Evolutionary conservation across 2,888 invertebrate genomes (phyloP).

Genomic region (Oxyscelio sp.): DNA sequence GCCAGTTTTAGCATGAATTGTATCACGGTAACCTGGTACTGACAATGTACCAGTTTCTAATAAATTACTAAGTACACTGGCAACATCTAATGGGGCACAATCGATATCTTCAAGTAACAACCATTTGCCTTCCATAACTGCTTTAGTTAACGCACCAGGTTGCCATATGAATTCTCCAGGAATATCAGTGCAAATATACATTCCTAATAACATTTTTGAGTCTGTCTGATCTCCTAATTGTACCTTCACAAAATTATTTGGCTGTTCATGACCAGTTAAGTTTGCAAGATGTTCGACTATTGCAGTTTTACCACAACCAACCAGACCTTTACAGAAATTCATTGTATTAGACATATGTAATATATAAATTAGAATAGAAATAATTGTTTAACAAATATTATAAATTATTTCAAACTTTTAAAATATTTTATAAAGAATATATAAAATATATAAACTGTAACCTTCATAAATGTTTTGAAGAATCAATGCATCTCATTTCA

Average conservation of each 20-base stretch:
- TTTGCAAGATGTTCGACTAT: constrained; percentile 95
- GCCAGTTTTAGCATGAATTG: constrained; percentile 93
- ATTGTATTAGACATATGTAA: too few relatives aligned
- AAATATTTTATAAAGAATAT: too few relatives aligned
- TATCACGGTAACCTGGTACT: constrained; percentile 96
- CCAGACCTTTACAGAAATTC: constrained; percentile 90
- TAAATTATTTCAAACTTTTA: too few relatives aligned
- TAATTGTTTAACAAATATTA: too few relatives aligned
- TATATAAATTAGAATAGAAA: too few relatives aligned
- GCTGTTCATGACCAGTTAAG: constrained; percentile 91
- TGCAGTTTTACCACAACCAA: constrained; percentile 98
- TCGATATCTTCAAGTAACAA: constrained; percentile 98
- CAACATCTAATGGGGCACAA: constrained; percentile 97
- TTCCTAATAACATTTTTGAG: constrained; percentile 97
- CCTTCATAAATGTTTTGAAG: too few relatives aligned
- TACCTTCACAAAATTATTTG: constrained; percentile 92
- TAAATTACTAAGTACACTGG: constrained; percentile 95
- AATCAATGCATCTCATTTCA: too few relatives aligned
- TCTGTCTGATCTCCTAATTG: constrained; percentile 99
- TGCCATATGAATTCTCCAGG: constrained; percentile 99
- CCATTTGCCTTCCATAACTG: constrained; percentile 96
- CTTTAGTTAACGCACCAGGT: constrained; percentile 97
- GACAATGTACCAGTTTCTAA: constrained; percentile 94
- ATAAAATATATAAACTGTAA: too few relatives aligned
- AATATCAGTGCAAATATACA: constrained; percentile 97